Percentiles rank a stretch among this genome's conserved stretches.
These are phyloP conservation scores for Podiceps cristatus DNA, from an alignment of 2,113 vertebrate species.

Conservation along the genomic window DNA sequence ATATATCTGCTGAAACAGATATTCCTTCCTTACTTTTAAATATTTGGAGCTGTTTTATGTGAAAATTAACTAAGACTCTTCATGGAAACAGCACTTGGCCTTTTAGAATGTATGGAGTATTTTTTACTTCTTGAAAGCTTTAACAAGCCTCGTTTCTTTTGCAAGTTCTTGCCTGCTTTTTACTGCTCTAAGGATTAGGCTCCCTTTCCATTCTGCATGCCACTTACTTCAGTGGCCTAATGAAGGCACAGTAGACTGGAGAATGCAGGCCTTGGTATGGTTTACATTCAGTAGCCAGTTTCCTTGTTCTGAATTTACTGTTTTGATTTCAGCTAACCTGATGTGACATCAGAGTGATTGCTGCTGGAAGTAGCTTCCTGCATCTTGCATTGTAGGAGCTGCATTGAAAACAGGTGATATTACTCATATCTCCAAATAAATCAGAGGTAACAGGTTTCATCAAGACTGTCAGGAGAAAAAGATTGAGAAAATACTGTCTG, in stretches of 20 bases:
- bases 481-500: neutral
- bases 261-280: neutral
- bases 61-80: constrained; percentile 18
- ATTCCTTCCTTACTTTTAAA: neutral
- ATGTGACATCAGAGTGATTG: neutral
- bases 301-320: neutral
- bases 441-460: neutral
- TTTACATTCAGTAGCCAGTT: neutral
- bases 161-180: neutral
- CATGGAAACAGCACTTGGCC: neutral
- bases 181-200: neutral
- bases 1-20: constrained; percentile 31
- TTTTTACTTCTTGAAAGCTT: constrained; percentile 6
- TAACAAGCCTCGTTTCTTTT: neutral
- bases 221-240: neutral
- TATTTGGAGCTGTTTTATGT: neutral
- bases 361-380: neutral
- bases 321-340: neutral
- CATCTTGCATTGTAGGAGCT: neutral
- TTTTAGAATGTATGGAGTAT: neutral
- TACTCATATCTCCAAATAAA: neutral
- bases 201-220: neutral
- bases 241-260: neutral
- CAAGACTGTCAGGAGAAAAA: neutral
- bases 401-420: neutral